These are phyloP conservation scores for Zootoca vivipara DNA, from an alignment of 2,113 vertebrate species.

Conservation along the genomic window DNA sequence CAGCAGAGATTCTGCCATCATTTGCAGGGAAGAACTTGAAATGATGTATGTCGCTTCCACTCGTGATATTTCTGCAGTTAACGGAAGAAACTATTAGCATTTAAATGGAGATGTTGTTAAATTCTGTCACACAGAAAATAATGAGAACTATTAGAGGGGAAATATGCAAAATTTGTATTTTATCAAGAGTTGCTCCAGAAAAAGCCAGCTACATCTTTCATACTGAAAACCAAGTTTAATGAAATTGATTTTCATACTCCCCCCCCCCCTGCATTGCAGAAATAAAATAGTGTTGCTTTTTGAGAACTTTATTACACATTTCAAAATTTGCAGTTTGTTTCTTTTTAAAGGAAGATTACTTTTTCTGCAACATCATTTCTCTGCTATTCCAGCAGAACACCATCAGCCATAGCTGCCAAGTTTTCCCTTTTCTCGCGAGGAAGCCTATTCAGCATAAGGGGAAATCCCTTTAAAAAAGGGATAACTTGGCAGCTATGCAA, in stretches of 20 bases:
- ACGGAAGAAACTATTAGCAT: conserved; percentile 46
- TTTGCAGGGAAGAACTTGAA: conserved; percentile 47
- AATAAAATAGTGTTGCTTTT: background rate
- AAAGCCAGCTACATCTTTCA: conserved; percentile 33
- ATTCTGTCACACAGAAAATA: conserved; percentile 43
- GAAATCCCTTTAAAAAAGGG: too few species aligned
- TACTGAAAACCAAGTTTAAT: conserved; percentile 9
- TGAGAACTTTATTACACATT: conserved; percentile 4
- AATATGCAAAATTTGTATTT: conserved; percentile 30
- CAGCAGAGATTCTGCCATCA: conserved; percentile 27
- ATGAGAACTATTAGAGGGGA: conserved; percentile 57
- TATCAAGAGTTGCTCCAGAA: background rate
- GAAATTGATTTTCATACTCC: conserved; percentile 23
- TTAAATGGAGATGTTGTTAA: conserved; percentile 62
- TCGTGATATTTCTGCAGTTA: conserved; percentile 48
- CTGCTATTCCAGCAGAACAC: background rate
- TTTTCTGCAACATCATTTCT: background rate
- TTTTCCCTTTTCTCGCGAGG: too few species aligned
- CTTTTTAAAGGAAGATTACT: background rate
- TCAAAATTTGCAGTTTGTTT: background rate
- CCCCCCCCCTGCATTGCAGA: background rate
- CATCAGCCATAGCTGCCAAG: too few species aligned
- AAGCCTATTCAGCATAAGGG: too few species aligned
- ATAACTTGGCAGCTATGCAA: too few species aligned
- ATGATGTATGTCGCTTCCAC: conserved; percentile 52